These are phyloP conservation scores for Dorcus hopei DNA, from an alignment of 2,888 invertebrate species.

Conservation along the genomic window DNA sequence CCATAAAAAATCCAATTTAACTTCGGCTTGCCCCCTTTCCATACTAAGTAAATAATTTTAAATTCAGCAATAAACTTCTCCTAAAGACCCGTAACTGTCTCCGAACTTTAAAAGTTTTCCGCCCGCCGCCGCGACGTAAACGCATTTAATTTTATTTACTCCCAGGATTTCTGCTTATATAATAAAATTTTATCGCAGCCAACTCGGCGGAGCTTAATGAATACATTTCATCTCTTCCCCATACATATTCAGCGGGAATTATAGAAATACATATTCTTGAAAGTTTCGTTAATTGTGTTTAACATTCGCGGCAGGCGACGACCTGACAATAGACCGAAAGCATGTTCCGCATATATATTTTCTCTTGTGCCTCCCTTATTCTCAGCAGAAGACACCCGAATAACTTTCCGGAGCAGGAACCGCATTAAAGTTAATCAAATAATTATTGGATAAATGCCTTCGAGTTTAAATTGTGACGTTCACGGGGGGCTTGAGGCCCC, in stretches of 20 bases:
- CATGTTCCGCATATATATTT: conserved; percentile 9
- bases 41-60: neutral
- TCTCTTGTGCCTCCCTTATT: neutral
- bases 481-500: too few relatives aligned
- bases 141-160: conserved; percentile 1
- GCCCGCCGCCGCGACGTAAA: neutral
- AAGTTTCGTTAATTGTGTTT: conserved; percentile 11
- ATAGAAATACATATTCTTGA: conserved; percentile 13
- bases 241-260: conserved; percentile 12
- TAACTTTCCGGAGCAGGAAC: too few relatives aligned
- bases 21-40: too few relatives aligned
- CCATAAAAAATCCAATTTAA: too few relatives aligned
- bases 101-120: neutral
- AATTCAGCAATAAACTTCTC: neutral
- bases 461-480: too few relatives aligned
- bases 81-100: neutral
- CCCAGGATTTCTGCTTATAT: neutral
- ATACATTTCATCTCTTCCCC: conserved; percentile 1
- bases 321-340: conserved; percentile 7
- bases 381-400: too few relatives aligned
- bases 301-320: conserved; percentile 3
- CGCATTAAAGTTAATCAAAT: too few relatives aligned
- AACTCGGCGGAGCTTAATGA: conserved; percentile 5
- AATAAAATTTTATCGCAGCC: neutral
- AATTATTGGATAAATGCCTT: too few relatives aligned